These are phyloP conservation scores for Chelonoidis abingdonii DNA, from an alignment of 2,113 vertebrate species.

Conservation along the genomic window DNA sequence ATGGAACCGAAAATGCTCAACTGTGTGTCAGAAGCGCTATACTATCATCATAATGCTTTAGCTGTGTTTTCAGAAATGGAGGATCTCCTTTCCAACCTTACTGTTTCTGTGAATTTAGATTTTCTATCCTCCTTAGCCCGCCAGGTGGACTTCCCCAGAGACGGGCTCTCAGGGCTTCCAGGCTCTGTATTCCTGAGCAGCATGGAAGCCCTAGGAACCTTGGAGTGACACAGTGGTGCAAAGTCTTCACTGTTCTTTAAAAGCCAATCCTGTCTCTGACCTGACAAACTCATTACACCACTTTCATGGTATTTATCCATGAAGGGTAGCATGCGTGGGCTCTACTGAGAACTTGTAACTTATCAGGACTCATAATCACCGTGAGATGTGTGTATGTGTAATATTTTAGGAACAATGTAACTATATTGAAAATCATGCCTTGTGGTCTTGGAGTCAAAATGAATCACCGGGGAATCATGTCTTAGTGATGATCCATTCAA, in stretches of 20 bases:
- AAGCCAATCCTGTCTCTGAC: background rate
- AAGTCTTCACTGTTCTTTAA: background rate
- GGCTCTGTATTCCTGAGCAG: background rate
- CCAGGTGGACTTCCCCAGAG: background rate
- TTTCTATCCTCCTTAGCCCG: fast-evolving
- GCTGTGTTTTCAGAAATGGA: background rate
- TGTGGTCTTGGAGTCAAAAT: background rate
- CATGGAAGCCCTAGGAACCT: background rate
- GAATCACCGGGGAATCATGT: background rate
- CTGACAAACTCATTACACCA: background rate
- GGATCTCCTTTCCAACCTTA: background rate
- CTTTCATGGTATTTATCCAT: background rate
- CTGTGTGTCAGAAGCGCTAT: background rate
- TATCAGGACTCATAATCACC: background rate
- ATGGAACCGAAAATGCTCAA: background rate
- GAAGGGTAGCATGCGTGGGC: background rate
- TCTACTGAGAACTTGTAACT: background rate
- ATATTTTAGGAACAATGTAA: background rate
- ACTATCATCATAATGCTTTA: background rate
- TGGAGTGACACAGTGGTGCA: no score
- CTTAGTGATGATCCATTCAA: background rate
- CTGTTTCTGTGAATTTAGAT: background rate
- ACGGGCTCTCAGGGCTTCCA: background rate
- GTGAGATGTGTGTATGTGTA: background rate
- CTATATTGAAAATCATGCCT: background rate